Percentiles rank a stretch among this genome's conserved stretches.
These are phyloP conservation scores for Melanocharis versteri DNA, from an alignment of 2,113 vertebrate species.

Conservation along the genomic window DNA sequence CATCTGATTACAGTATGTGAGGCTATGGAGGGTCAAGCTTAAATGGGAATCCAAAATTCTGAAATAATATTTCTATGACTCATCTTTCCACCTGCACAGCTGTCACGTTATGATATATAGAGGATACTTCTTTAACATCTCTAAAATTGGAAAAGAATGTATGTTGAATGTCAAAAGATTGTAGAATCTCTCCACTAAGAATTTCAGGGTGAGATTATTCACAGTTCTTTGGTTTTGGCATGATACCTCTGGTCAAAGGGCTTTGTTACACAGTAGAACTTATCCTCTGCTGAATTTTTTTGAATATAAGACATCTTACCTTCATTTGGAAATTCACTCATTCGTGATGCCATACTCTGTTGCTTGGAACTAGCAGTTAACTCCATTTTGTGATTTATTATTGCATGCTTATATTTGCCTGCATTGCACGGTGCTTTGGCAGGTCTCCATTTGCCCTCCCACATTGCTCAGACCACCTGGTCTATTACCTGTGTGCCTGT, in stretches of 20 bases:
- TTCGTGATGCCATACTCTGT: background rate
- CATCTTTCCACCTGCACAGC: background rate
- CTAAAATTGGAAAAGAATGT: background rate
- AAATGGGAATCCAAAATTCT: background rate
- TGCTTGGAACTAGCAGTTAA: background rate
- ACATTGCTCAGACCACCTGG: background rate
- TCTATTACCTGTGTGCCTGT: background rate
- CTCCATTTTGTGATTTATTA: background rate
- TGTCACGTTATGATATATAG: background rate
- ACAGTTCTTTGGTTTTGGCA: background rate
- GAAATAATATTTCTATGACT: background rate
- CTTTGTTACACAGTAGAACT: background rate
- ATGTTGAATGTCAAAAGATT: background rate
- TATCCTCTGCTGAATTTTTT: background rate
- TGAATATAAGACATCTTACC: background rate
- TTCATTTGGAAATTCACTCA: background rate
- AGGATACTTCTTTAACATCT: background rate
- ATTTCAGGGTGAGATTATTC: background rate
- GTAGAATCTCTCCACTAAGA: background rate
- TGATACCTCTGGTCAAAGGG: background rate
- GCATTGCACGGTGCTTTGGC: background rate
- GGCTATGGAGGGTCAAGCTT: background rate
- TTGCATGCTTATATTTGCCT: background rate
- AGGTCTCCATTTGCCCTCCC: background rate
- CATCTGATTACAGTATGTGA: background rate